A percentile compares a stretch with the other conserved stretches of the same genome.
Evolutionary conservation across 2,888 invertebrate genomes (phyloP).

Genomic region (Apamea anceps): DNA sequence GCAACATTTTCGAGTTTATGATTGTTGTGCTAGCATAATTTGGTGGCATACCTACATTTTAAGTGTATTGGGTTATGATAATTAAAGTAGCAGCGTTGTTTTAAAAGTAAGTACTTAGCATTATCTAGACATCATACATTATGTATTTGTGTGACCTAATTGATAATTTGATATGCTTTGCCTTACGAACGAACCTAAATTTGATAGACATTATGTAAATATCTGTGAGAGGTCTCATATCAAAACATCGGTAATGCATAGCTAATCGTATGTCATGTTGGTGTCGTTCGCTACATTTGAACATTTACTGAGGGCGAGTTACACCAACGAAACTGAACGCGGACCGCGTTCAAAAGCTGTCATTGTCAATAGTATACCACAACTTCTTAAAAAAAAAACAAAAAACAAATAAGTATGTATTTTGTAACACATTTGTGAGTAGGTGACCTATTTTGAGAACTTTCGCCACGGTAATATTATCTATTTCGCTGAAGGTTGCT

Average conservation of each 20-base stretch:
- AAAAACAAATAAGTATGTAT: background rate
- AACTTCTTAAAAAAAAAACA: background rate
- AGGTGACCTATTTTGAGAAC: constrained; percentile 48
- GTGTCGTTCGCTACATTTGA: background rate
- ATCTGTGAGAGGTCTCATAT: background rate
- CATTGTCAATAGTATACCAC: background rate
- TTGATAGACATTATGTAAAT: constrained; percentile 30
- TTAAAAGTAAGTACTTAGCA: constrained; percentile 45
- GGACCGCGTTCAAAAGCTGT: background rate
- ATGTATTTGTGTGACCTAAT: constrained; percentile 41
- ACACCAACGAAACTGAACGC: background rate
- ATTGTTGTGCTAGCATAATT: background rate
- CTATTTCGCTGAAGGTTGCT: constrained; percentile 58
- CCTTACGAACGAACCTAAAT: background rate
- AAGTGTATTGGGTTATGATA: constrained; percentile 23
- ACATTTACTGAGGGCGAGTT: background rate
- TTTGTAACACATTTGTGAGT: constrained; percentile 7
- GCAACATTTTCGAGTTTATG: constrained; percentile 33
- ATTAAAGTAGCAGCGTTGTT: constrained; percentile 31
- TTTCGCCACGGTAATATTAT: no score
- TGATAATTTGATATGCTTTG: constrained; percentile 20
- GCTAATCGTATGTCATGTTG: background rate
- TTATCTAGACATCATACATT: constrained; percentile 23
- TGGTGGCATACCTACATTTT: constrained; percentile 3
- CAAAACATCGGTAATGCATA: background rate